Evolutionary conservation across 2,797 vertebrate genomes (phyloP).

Genomic region (Acanthiza pusilla): DNA sequence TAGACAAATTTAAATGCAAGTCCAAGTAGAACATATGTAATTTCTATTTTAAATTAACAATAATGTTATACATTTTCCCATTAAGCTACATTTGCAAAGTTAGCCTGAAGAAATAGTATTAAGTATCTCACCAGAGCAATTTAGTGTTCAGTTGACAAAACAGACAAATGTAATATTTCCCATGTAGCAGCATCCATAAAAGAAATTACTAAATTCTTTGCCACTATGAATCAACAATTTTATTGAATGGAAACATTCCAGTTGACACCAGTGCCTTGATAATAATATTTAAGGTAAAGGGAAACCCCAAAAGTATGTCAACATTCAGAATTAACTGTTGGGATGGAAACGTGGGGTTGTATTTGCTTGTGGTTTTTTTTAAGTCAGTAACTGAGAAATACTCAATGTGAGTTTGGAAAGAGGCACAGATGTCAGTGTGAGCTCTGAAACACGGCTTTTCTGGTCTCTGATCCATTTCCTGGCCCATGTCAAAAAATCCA

Average conservation of each 20-base stretch:
- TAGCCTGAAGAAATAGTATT: background rate
- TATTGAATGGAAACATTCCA: background rate
- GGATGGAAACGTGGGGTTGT: background rate
- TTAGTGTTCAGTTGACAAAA: background rate
- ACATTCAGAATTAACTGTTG: background rate
- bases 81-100: background rate
- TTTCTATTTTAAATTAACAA: constrained; percentile 25
- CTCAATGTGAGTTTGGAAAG: background rate
- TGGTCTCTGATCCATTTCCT: background rate
- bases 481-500: background rate
- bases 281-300: background rate
- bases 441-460: background rate
- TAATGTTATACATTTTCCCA: background rate
- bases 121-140: background rate
- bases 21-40: background rate
- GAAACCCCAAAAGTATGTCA: background rate
- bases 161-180: background rate
- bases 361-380: background rate
- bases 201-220: background rate
- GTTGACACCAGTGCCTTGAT: background rate
- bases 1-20: background rate
- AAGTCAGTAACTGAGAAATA: background rate
- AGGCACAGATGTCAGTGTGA: background rate
- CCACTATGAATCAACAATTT: background rate
- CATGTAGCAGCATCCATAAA: background rate